Conservation (phyloP, 2,888 invertebrate species). For the Cryptocheilus praepositus region DNA sequence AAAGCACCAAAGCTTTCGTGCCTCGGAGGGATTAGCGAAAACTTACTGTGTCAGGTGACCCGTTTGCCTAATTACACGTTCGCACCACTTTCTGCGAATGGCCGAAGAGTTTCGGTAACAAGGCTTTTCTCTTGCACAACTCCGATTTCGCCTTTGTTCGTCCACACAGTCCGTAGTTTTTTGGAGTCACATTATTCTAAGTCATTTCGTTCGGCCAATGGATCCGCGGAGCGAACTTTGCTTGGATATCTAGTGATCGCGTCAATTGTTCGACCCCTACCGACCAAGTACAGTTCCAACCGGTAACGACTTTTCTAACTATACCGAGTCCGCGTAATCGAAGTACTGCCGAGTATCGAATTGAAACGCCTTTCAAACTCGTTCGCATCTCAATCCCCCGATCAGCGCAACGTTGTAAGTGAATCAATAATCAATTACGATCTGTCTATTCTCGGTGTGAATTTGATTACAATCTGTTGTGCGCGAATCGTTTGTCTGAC, state of each 20-base stretch:
- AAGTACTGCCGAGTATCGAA: too few relatives aligned
- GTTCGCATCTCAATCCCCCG: too few relatives aligned
- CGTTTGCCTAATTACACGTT: slow-evolving; percentile 33
- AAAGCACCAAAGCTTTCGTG: slow-evolving; percentile 22
- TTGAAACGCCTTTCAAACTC: too few relatives aligned
- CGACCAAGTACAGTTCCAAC: too few relatives aligned
- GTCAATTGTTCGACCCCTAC: too few relatives aligned
- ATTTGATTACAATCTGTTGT: too few relatives aligned
- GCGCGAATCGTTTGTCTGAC: too few relatives aligned
- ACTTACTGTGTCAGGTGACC: slow-evolving; percentile 21
- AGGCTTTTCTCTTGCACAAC: neutral
- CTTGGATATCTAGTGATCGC: too few relatives aligned
- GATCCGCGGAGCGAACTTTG: too few relatives aligned
- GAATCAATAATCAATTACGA: neutral
- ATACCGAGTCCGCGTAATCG: too few relatives aligned
- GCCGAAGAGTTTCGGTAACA: slow-evolving; percentile 21
- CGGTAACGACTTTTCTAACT: too few relatives aligned
- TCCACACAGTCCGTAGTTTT: neutral
- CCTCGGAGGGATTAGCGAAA: slow-evolving; percentile 22
- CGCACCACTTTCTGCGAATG: slow-evolving; percentile 13
- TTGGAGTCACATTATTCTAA: neutral
- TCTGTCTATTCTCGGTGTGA: too few relatives aligned
- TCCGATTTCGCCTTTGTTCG: neutral
- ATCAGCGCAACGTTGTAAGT: neutral
- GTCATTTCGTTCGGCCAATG: neutral